A percentile compares a stretch with the other conserved stretches of the same genome.
Evolutionary conservation across 2,113 vertebrate species (phyloP).

Genomic region (Podilymbus podiceps): DNA sequence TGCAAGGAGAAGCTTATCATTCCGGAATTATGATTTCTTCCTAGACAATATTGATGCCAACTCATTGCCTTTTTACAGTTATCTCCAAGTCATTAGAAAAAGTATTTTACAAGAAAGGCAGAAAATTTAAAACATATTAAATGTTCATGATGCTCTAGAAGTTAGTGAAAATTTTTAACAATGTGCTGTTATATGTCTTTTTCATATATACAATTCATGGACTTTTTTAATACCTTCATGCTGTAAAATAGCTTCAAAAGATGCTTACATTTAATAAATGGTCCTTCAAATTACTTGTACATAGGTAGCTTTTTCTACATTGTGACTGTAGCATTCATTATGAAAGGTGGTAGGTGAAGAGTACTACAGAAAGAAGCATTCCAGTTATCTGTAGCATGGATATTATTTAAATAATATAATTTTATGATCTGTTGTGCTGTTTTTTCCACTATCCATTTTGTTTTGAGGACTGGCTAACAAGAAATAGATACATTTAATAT

Average conservation of each 20-base stretch:
- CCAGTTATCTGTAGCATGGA: background rate
- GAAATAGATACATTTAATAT: background rate
- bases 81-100: background rate
- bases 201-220: background rate
- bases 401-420: background rate
- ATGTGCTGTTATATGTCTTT: background rate
- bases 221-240: background rate
- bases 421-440: background rate
- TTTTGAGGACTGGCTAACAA: background rate
- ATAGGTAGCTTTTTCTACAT: background rate
- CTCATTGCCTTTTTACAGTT: background rate
- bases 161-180: background rate
- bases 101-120: background rate
- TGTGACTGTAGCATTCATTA: background rate
- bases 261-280: background rate
- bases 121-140: background rate
- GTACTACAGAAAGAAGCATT: background rate
- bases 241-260: background rate
- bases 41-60: background rate
- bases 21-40: background rate
- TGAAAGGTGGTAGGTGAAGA: background rate
- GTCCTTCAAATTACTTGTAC: background rate
- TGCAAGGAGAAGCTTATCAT: background rate
- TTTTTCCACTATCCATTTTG: background rate
- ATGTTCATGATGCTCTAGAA: background rate